A percentile compares a stretch with the other conserved stretches of the same genome.
These are phyloP conservation scores for Gorsachius goisagi DNA, from an alignment of 2,113 vertebrate genomes.

Conservation along the genomic window DNA sequence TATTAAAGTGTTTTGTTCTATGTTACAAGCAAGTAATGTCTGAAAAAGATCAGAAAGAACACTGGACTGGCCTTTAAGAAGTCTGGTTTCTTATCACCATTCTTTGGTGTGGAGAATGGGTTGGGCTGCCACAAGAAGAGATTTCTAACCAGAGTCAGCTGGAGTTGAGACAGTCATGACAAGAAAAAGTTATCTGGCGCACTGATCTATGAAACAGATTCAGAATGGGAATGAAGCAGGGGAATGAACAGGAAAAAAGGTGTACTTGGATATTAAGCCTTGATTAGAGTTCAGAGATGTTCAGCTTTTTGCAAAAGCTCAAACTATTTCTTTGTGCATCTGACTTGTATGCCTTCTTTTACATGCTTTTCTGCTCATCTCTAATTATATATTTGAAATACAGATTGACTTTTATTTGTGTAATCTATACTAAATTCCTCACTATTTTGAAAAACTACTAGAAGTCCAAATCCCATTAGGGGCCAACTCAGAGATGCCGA, in stretches of 20 bases:
- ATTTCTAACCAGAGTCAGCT: not conserved
- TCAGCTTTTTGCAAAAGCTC: not conserved
- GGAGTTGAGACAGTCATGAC: not conserved
- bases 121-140: not conserved
- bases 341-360: not conserved
- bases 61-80: not conserved
- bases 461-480: not conserved
- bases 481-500: not conserved
- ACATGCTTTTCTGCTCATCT: not conserved
- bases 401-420: not conserved
- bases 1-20: not conserved
- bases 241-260: not conserved
- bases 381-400: not conserved
- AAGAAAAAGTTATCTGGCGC: not conserved
- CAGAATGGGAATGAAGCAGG: not conserved
- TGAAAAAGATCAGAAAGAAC: not conserved
- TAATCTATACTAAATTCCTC: not conserved
- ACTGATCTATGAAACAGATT: not conserved
- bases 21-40: not conserved
- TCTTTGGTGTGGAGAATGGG: not conserved
- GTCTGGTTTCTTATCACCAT: not conserved
- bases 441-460: not conserved
- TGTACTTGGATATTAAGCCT: slow-evolving; percentile 3
- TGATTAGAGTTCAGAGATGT: not conserved
- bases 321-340: not conserved